These are phyloP conservation scores for Hippolais icterina DNA, from an alignment of 2,113 vertebrate genomes.

Conservation along the genomic window DNA sequence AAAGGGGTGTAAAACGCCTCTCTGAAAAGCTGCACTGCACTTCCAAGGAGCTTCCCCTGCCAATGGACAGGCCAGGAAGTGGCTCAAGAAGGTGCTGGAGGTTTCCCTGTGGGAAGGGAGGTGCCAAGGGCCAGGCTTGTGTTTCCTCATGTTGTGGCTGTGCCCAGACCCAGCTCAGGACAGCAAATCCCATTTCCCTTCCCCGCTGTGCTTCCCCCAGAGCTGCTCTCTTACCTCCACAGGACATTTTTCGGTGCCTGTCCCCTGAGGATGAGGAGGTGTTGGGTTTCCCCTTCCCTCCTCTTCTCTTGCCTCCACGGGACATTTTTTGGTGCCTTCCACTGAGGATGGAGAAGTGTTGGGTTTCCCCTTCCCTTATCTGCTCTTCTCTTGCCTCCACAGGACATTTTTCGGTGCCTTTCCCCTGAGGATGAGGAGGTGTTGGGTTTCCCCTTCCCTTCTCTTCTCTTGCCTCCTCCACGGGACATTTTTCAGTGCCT, in stretches of 20 bases:
- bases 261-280: background rate
- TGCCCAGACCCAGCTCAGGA: accelerated
- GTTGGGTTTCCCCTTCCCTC: background rate
- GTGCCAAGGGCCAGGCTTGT: background rate
- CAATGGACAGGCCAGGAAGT: background rate
- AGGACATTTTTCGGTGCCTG: background rate
- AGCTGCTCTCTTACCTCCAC: accelerated
- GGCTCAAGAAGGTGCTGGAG: background rate
- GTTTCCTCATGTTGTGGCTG: no score
- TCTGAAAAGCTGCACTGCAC: background rate
- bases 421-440: no score
- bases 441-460: no score
- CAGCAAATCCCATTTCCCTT: background rate
- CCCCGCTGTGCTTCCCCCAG: accelerated
- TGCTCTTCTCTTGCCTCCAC: no score
- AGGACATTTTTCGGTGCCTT: no score
- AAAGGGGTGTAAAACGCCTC: accelerated
- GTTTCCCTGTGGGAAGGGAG: background rate
- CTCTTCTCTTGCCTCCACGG: no score
- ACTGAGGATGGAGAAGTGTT: no score
- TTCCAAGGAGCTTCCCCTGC: background rate
- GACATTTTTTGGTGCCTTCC: no score
- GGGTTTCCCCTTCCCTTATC: no score
- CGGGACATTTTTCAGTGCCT: no score
- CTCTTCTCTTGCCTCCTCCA: no score